Base-by-base conservation (phyloP, 2,797 vertebrate species). In the Paratrypauchen microcephalus region DNA sequence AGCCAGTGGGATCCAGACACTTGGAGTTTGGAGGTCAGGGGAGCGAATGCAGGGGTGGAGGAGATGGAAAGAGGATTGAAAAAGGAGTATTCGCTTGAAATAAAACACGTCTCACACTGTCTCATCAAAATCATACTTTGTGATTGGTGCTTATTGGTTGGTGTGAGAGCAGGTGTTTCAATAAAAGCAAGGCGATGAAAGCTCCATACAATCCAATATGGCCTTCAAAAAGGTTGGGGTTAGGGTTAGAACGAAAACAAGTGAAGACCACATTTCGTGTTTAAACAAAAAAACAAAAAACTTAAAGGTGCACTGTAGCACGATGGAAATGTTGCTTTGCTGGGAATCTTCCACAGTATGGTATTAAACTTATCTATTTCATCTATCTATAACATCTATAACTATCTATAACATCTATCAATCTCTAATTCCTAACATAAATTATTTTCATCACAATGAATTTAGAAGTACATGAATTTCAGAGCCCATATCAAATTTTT, bases 1-100 rank as follows among this genome's bases (percentile, higher is more conserved):
- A 80, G 72, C 81, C 74, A 1, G 30, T 63, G 82, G 81, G 83
- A 64, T 30, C 8, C 32, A 57, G 58, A 77, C 68, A 75, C 84
- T 83, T 18, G 77, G 69, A 88, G 62, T 86, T 83, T n/a, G 78
- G 69, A 88, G 62, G 41, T 64, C 62, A 64, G 41, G 26, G 41
- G 15, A 21, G 13, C 28, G 48, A 48, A 3, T 18, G 41, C 24
- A 6, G 19, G 59, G 32, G 59, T 61, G 59, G 59, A 39, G 59
- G 59, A 39, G 59, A 36, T 36, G 32, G 28, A 61, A 19, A 61
- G 69, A 65, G 65, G 69, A 73, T 69, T 70, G 82, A 48, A 81
- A 45, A 48, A 65, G 12, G 3, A n/a, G 30, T 23, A 47, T 19
- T 48, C 1, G 9, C 59, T 23, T 21, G 11, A 61, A 23, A 61